Base-by-base conservation (phyloP, 2,797 vertebrate genomes). In the Sebastes goodei region DNA sequence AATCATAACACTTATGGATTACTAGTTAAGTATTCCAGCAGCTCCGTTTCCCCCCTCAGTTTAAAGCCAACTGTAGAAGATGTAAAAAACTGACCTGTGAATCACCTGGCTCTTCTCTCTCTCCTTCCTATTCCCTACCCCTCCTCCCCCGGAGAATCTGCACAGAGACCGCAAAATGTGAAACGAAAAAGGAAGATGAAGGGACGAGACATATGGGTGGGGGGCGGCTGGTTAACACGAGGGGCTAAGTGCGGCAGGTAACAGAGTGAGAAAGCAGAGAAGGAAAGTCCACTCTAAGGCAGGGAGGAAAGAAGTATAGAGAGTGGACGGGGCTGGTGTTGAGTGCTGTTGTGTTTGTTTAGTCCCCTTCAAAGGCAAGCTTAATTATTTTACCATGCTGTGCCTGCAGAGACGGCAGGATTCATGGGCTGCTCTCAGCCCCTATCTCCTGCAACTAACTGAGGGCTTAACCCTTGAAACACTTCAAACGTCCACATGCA, bases 361-460 rank as follows among this genome's bases (percentile, higher is more conserved):
- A 95, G 94, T 91, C 92, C 84, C 79, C 95, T 96, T 97, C 96
- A 97, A 96, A 96, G 96, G 85, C 75, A 64, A 85, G 76, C 87
- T 75, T 96, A 95, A 97, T 96, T 95, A 92, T 94, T 96, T 96
- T 96, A 96, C 96, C 96, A 96, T 96, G 92, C 92, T 85, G 89
- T 74, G 90, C 78, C 91, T 88, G 86, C 84, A 86, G 91, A 90
- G 94, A 89, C 91, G 30, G 75, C 80, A 92, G 91, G 89, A 93
- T 93, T 94, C 92, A 92, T 86, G 91, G 80, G 86, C 90, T 89
- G 74, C 81, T 91, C 86, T 92, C 85, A 88, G 83, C 79, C 84
- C 87, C 91, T 88, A 93, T 93, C 92, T 93, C 90, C 86, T 92
- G 83, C 86, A 73, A 88, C 88, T 86, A 70, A 83, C 86, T n/a